These are phyloP conservation scores for Ictalurus furcatus DNA, from an alignment of 2,113 vertebrate species.

Conservation along the genomic window DNA sequence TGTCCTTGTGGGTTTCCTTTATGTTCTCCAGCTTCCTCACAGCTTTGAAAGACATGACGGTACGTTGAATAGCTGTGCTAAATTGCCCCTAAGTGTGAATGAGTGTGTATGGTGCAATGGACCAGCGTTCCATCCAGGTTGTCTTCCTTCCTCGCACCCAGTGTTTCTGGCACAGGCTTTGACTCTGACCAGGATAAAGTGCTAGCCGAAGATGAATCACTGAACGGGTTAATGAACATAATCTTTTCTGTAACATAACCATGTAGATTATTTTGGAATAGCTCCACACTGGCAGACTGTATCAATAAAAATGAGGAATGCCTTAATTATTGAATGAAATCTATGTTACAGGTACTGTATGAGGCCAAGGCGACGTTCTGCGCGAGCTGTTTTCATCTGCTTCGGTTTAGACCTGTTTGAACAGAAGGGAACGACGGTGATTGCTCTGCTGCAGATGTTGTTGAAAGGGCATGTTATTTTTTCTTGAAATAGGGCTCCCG, in stretches of 20 bases:
- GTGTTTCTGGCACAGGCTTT: background rate
- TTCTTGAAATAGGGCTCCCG: conserved; percentile 61
- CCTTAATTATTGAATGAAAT: conserved; percentile 48
- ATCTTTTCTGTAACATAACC: background rate
- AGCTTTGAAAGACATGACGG: background rate
- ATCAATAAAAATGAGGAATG: conserved; percentile 34
- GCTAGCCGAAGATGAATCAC: background rate
- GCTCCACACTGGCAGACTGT: background rate
- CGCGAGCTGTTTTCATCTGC: conserved; percentile 54
- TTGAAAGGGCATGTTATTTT: conserved; percentile 67
- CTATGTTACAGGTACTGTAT: background rate
- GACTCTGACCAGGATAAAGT: background rate
- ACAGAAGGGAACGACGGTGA: conserved; percentile 43
- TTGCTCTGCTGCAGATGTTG: conserved; percentile 66
- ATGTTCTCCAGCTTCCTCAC: background rate
- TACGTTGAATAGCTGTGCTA: background rate
- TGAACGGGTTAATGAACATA: background rate
- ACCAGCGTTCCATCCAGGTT: background rate
- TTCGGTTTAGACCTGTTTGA: conserved; percentile 54
- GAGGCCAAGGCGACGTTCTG: conserved; percentile 44
- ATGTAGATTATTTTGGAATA: background rate
- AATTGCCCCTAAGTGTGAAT: background rate
- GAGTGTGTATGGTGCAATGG: background rate
- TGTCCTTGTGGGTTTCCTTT: background rate
- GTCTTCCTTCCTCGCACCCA: background rate